Conservation (phyloP, 2,113 vertebrate species). For the Strix uralensis region DNA sequence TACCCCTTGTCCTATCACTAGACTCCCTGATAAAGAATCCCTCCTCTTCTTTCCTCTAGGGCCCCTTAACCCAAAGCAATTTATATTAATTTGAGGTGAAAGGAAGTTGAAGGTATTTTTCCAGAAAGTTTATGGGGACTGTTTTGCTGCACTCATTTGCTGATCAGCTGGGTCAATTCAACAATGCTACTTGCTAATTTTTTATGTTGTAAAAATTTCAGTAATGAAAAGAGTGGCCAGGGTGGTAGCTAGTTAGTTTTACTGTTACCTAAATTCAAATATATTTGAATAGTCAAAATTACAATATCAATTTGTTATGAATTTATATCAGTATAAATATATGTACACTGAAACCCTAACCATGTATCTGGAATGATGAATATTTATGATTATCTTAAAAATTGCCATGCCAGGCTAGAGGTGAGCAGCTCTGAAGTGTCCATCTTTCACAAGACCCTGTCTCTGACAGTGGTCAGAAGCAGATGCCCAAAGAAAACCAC, state of each 20-base stretch:
- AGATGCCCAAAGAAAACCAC: not conserved
- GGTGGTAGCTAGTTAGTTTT: not conserved
- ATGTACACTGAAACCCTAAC: not conserved
- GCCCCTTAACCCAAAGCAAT: not conserved
- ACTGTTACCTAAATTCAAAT: not conserved
- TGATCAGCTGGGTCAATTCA: not conserved
- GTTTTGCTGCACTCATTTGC: not conserved
- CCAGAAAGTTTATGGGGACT: not conserved
- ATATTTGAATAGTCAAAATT: not conserved
- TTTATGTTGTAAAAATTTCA: not conserved
- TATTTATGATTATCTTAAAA: not conserved
- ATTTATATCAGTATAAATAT: not conserved
- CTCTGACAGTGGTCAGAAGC: not conserved
- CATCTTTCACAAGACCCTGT: not conserved
- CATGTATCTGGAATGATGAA: not conserved
- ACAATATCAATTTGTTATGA: not conserved
- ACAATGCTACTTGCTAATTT: not conserved
- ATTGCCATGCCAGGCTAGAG: not conserved
- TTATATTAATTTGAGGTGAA: not conserved
- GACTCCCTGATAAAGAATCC: too few relatives aligned
- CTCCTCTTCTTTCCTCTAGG: too few relatives aligned
- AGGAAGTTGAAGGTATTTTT: not conserved
- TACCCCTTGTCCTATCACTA: too few relatives aligned
- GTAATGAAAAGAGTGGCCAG: not conserved
- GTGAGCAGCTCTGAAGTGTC: not conserved